Evolutionary conservation across 2,797 vertebrate species (phyloP), one percentile per base, ranked within the genome.

Genomic region (Fistularia tabacaria): DNA sequence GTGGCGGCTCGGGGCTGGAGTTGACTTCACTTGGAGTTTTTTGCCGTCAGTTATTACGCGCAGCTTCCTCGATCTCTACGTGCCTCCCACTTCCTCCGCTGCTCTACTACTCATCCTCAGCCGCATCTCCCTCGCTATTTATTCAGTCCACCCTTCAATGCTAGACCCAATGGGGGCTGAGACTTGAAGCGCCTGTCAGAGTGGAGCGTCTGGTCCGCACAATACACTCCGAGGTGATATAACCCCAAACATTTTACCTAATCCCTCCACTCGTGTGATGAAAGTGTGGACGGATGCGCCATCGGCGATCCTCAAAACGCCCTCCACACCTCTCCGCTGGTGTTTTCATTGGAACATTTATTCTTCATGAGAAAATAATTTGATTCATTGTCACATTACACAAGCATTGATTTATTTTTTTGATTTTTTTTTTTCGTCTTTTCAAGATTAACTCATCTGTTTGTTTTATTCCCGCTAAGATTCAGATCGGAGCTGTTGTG

Each of bases 141-240:
- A 91, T 90, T 74, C 79, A 76, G 80, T 89, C 88, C 83, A 81
- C 81, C 83, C 80, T 85, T 85, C 83, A 76, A 9, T 11, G 80
- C 81, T 49, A 72, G 89, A 82, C 81, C 91, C 88, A 87, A 85
- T 88, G 66, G 83, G 25, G 86, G 79, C 76, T 36, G 74, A 64
- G 79, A 45, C 74, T 72, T 62, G 69, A 56, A 48, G 79, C 76
- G 88, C 86, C 84, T 85, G 87, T 74, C 79, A 77, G 64, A 69
- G 66, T 49, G 53, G 78, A 77, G 61, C 71, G 88, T 74, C 80
- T 74, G 64, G 51, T 72, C 63, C 53, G 55, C 41, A 52, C 62
- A 53, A 43, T 55, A 49, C 66, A 70, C 46, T 66, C 61, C 57
- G 57, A 63, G 66, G 76, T 84, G 79, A 85, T 78, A 76, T 75